phyloP scores from a whole-genome alignment of 1,140 invertebrate genomes.

The Heliconius hewitsoni region DNA sequence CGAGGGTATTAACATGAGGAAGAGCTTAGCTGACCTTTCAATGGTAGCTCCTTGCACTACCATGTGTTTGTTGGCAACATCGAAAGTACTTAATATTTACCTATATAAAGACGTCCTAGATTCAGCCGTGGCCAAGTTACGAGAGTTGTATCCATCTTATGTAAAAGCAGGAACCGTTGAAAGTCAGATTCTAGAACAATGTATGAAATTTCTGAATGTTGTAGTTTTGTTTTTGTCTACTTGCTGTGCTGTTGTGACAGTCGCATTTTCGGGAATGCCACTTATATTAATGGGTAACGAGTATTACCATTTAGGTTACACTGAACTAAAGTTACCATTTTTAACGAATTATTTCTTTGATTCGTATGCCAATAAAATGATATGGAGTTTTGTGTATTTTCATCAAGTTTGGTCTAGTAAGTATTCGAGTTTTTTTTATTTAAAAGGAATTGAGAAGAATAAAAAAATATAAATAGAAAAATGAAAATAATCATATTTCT shows the following conservation, averaged over 20 bases:
- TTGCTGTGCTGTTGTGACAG: constrained; percentile 19
- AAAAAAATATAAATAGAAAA: neutral
- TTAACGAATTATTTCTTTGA: constrained; percentile 53
- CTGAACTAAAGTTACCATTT: constrained; percentile 47
- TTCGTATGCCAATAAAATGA: constrained; percentile 32
- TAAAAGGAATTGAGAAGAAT: too few species aligned
- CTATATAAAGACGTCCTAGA: constrained; percentile 38
- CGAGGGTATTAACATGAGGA: constrained; percentile 42
- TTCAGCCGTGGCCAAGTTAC: constrained; percentile 41
- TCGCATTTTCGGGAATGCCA: constrained; percentile 39
- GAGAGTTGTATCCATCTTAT: constrained; percentile 39
- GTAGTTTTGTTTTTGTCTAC: constrained; percentile 31
- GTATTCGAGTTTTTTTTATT: constrained; percentile 27
- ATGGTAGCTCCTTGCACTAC: constrained; percentile 47
- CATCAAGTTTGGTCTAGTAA: constrained; percentile 62
- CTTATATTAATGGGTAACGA: constrained; percentile 43
- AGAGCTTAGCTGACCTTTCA: constrained; percentile 48
- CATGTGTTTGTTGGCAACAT: constrained; percentile 45
- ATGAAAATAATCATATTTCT: neutral
- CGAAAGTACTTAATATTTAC: constrained; percentile 43
- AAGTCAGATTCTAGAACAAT: constrained; percentile 22
- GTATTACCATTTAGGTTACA: constrained; percentile 41
- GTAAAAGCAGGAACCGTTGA: constrained; percentile 14
- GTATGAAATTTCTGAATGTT: constrained; percentile 35
- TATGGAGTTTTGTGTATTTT: constrained; percentile 50